These are phyloP conservation scores for Diglossa cyanea DNA, from an alignment of 2,797 vertebrate species.

Conservation along the genomic window DNA sequence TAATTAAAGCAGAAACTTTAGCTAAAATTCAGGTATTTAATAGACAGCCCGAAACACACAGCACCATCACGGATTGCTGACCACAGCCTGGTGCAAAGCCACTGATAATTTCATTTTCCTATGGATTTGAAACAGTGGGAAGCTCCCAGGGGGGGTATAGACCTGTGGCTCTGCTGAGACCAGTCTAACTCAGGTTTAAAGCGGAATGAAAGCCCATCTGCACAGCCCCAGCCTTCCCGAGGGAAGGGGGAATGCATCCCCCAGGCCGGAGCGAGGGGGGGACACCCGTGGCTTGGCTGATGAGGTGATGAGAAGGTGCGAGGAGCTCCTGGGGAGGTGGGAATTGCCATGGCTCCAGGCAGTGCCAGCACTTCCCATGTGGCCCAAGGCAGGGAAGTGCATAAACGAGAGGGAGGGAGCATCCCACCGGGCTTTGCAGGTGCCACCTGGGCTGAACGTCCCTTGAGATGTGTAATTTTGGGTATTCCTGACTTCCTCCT, in stretches of 20 bases:
- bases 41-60: not conserved
- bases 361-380: not conserved
- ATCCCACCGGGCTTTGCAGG: not conserved
- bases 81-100: not conserved
- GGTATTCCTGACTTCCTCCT: not conserved
- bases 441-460: not conserved
- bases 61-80: not conserved
- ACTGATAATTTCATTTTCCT: not conserved
- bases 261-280: not conserved
- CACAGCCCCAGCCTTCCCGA: not conserved
- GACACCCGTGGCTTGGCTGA: not conserved
- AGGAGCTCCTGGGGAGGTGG: not conserved
- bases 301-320: not conserved
- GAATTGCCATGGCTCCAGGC: not conserved
- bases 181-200: not conserved
- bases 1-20: not conserved
- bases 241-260: not conserved
- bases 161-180: not conserved
- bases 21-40: not conserved
- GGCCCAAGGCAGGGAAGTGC: not conserved
- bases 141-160: not conserved
- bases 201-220: accelerated
- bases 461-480: not conserved
- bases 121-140: accelerated
- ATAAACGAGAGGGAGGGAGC: not conserved